phyloP scores from a whole-genome alignment of 2,113 vertebrate genomes.

The Elaphurus davidianus region DNA sequence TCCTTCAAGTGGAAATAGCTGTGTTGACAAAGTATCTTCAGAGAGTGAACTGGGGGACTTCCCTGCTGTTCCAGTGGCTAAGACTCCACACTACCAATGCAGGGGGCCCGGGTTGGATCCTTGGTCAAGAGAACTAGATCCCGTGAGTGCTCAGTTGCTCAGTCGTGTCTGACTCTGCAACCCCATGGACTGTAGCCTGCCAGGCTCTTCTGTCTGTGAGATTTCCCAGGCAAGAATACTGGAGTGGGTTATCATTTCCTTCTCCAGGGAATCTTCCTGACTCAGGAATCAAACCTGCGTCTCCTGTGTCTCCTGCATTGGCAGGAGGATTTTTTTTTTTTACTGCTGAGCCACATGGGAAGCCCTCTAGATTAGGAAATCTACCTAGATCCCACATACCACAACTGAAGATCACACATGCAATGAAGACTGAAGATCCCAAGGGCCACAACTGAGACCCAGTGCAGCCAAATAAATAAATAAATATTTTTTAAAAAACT shows the following conservation, averaged over 20 bases:
- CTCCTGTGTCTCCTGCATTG: neutral
- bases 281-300: neutral
- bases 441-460: neutral
- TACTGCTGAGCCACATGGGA: neutral
- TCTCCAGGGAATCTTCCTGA: neutral
- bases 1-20: neutral
- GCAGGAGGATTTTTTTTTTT: neutral
- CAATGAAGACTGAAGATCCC: neutral
- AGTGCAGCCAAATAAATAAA: neutral
- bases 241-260: neutral
- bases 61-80: neutral
- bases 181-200: neutral
- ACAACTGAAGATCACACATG: neutral
- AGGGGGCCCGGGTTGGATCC: neutral
- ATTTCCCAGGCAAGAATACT: neutral
- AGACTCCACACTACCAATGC: neutral
- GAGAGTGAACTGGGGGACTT: neutral
- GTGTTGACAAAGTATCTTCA: neutral
- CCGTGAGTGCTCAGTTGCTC: accelerated
- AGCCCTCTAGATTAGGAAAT: neutral
- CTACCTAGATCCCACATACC: neutral
- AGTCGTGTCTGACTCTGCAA: neutral
- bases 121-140: neutral
- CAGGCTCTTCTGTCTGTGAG: neutral
- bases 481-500: neutral